Evolutionary conservation across 2,888 invertebrate genomes (phyloP).

Genomic region (Melitaea athalia): DNA sequence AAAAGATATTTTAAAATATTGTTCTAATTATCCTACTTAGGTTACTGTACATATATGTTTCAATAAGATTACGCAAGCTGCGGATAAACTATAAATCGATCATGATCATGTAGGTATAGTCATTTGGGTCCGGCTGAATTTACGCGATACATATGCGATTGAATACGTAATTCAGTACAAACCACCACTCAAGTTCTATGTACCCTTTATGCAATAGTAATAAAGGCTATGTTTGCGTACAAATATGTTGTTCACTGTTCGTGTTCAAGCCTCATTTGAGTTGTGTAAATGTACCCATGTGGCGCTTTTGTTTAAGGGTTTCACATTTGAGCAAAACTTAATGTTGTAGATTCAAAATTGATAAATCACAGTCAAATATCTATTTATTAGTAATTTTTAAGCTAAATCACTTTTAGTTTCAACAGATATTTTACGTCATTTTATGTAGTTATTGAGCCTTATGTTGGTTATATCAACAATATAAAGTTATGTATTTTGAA

Average conservation of each 20-base stretch:
- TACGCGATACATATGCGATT: conserved; percentile 15
- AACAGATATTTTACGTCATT: neutral
- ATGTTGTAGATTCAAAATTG: neutral
- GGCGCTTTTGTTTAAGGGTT: conserved; percentile 15
- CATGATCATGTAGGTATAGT: conserved; percentile 12
- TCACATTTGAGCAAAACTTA: neutral
- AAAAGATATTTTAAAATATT: neutral
- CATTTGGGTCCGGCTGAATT: conserved; percentile 23
- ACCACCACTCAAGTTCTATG: neutral
- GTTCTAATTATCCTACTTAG: neutral
- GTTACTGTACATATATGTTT: neutral
- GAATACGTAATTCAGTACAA: conserved; percentile 21
- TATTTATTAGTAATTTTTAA: neutral
- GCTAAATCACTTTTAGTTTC: neutral
- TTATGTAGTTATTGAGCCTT: too few species aligned
- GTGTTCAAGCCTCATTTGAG: conserved; percentile 20
- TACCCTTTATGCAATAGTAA: neutral
- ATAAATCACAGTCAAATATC: neutral
- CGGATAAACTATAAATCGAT: conserved; percentile 17
- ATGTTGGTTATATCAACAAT: too few species aligned
- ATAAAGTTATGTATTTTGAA: too few species aligned
- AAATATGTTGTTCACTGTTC: conserved; percentile 3
- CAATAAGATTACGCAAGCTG: conserved; percentile 6
- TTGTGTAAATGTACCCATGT: conserved; percentile 23
- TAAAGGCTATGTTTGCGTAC: conserved; percentile 8